Base-by-base conservation (phyloP, 2,888 invertebrate species). In the Lithophane ornitopus region DNA sequence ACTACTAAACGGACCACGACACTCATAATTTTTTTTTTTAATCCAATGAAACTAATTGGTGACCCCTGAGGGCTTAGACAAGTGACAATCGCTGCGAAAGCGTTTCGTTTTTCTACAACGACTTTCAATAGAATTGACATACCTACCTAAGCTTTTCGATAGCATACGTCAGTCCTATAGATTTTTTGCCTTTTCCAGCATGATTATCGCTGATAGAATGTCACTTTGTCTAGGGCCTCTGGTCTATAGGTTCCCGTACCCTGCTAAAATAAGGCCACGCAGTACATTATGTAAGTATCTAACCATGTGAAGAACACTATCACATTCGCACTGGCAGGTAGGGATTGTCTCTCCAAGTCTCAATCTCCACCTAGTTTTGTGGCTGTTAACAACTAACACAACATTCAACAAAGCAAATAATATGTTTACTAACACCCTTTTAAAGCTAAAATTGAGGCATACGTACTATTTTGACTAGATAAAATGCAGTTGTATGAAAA, bases 401-500 rank as follows among this genome's bases (percentile, higher is more conserved):
- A 34, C 6, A 12, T 34, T 34, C 11, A n/a, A 16, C 9, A 56
- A n/a, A 69, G 9, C 16, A 34, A 41, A 72, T 46, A 41, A 72
- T 46, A 74, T 70, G 28, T 41, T 39, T 14, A 46, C 12, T 34
- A 26, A 16, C 12, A 28, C 19, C 34, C 34, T 70, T 3, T n/a
- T n/a, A n/a, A n/a, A n/a, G 6, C 9, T 26, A 8, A 70, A 71
- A 49, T 28, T 74, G 12, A n/a, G 41, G 16, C 19, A 58, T 44
- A 49, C 0, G 65, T 75, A 56, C 3, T 39, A 46, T 26, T 44
- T 65, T 62, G 34, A 62, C 22, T 28, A 16, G 6, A 14, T 28
- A 41, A 49, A 70, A 73, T 54, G 66, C 66, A 80, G 22, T 28
- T n/a, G 8, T 34, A 62, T 72, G 62, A 34, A 58, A 78, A 58